Percentiles rank a stretch among this genome's conserved stretches.
Conservation (phyloP, 2,888 invertebrate species). For the Pheosia tremula region DNA sequence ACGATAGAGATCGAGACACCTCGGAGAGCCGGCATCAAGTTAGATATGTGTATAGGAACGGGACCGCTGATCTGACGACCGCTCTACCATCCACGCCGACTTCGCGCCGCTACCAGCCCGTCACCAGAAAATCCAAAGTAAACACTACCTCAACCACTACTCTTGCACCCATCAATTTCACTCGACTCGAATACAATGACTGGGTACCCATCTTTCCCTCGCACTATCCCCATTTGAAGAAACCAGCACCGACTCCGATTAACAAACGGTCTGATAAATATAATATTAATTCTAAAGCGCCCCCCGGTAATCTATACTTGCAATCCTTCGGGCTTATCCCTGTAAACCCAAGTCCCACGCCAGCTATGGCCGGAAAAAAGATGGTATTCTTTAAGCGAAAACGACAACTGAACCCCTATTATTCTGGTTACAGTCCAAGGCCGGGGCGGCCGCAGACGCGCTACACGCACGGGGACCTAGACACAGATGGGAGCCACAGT, state of each 20-base stretch:
- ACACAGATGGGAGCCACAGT: conserved; percentile 56
- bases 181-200: conserved; percentile 62
- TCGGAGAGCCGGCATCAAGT: conserved; percentile 55
- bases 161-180: conserved; percentile 50
- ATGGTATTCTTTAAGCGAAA: conserved; percentile 61
- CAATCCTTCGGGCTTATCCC: conserved; percentile 70
- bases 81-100: conserved; percentile 45
- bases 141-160: conserved; percentile 47
- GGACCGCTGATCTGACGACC: conserved; percentile 43
- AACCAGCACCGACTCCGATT: conserved; percentile 43
- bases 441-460: conserved; percentile 49
- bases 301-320: conserved; percentile 59
- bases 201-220: conserved; percentile 78
- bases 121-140: conserved; percentile 67
- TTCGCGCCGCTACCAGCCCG: conserved; percentile 63
- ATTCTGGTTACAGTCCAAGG: conserved; percentile 65
- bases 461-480: conserved; percentile 54
- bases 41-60: conserved; percentile 53
- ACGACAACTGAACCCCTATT: conserved; percentile 57
- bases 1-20: conserved; percentile 52
- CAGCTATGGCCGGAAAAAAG: conserved; percentile 56
- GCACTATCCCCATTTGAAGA: conserved; percentile 59
- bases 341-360: conserved; percentile 43
- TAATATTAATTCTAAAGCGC: conserved; percentile 34
- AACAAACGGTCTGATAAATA: conserved; percentile 58